Evolutionary conservation across 2,888 invertebrate species (phyloP), one percentile per base, ranked within the genome.

Genomic region (Polyommatus iphigenia): DNA sequence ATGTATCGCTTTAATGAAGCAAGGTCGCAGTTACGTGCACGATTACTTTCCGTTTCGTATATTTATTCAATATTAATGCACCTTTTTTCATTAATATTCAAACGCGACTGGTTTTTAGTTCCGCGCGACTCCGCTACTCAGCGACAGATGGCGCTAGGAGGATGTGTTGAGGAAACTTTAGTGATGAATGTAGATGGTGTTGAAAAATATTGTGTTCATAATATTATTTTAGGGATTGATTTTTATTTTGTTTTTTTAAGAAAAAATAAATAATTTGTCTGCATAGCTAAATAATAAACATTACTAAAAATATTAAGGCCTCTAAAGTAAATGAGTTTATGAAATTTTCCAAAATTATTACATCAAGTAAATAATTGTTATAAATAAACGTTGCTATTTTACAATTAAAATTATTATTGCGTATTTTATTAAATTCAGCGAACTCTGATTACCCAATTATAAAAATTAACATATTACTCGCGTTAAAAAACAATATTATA

Each of bases 1-100:
- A 92, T 93, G 88, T 89, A 92, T 90, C 82, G 90, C 88, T 89
- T 91, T 91, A 91, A 93, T 91, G 90, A 91, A 87, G 87, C 92
- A 92, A 92, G 93, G 92, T 92, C 93, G 89, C 88, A 83, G 84
- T 83, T 85, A 75, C 75, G 29, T 54, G 54, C 36, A 36, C 72
- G 72, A 75, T 75, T 50, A 75, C 75, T 75, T 75, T 75, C 75
- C 83, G 75, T 75, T 54, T 75, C 75, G 50, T 15, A 75, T 75
- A 75, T 75, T 75, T 75, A 75, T 75, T 54, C 73, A 72, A 41
- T 72, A 72, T 72, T 72, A 72, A 72, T 72, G 72, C 72, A 41
- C n/a, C 36, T 72, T 72, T 72, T 72, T 72, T 41, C 41, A 67
- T 67, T 67, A n/a, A 5, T 50, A 72, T 29, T 36, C 29, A 8